Conservation (phyloP, 2,113 vertebrate genomes). For the Ceyx melanurus region DNA sequence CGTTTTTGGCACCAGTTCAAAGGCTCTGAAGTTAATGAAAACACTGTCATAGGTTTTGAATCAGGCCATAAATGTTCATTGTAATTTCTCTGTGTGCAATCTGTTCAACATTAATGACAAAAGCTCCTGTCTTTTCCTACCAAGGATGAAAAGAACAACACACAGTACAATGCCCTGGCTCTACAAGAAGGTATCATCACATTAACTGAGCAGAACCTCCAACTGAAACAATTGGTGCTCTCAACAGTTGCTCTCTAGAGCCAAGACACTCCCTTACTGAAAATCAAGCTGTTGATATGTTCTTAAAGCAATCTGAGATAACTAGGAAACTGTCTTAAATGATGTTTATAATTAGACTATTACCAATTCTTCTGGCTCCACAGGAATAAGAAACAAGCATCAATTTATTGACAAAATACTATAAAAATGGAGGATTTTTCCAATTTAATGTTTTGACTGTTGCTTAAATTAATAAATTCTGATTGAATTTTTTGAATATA, state of each 20-base stretch:
- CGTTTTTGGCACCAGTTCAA: slow-evolving; percentile 33
- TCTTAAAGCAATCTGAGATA: background rate
- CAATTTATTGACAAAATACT: background rate
- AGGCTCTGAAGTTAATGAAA: slow-evolving; percentile 53
- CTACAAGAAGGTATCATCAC: background rate
- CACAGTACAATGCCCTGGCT: background rate
- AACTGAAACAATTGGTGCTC: background rate
- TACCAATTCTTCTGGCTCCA: background rate
- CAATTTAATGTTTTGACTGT: background rate
- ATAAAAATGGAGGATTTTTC: background rate
- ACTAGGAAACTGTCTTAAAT: background rate
- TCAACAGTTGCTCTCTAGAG: background rate
- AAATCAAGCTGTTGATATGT: background rate
- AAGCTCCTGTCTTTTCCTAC: background rate
- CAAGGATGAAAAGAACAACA: background rate
- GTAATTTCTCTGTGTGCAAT: background rate
- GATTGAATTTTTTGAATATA: background rate
- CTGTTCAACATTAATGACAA: slow-evolving; percentile 22
- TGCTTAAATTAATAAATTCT: background rate
- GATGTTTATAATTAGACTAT: background rate
- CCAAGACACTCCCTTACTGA: background rate
- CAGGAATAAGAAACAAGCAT: background rate
- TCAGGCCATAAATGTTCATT: slow-evolving; percentile 44
- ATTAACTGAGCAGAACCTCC: background rate
- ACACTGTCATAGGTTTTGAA: slow-evolving; percentile 39